Base-by-base conservation (phyloP, 2,113 vertebrate genomes). In the Rhegmatorhina hoffmannsi region DNA sequence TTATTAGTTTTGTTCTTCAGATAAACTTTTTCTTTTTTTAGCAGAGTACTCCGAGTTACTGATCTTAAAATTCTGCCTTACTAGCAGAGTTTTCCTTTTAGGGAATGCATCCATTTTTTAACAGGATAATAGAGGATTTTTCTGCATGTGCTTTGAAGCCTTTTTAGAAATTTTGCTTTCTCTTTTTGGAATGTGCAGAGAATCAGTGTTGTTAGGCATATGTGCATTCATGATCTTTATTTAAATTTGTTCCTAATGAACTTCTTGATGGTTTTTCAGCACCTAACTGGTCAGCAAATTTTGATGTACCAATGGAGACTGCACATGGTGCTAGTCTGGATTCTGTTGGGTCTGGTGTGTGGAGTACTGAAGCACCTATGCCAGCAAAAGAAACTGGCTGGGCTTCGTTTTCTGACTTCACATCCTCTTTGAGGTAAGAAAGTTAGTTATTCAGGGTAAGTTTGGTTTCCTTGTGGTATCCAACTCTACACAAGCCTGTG, bases 291-390 rank as follows among this genome's bases (percentile, higher is more conserved):
- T 99, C 99, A 6, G 99, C 99, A 59, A 99, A 98, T 94, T 99
- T 99, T 33, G 99, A 99, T 46, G 98, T 99, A 83, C 99, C 99
- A 53, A 99, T 99, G 99, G 99, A 99, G 93, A 99, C 99, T 0
- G 97, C 99, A 11, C 98, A 98, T 8, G 98, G 98, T 18, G 95
- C 98, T 29, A 97, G 93, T 17, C 89, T 98, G 43, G 98, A 98
- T 91, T 98, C 97, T 24, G 97, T 97, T 93, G 98, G 98, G 9
- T 97, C 98, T 89, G 97, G 98, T 17, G 97, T 98, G 18, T 99
- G 99, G 99, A 99, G 97, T 97, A 98, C 98, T 43, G 97, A 98
- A 77, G 94, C 98, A 59, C 83, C 98, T 3, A 73, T 98, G 85
- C 96, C 98, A 24, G 95, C 97, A 47, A 98, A 99, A 73, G 98